These are phyloP conservation scores for Lytechinus pictus DNA, from an alignment of 35 echinoderm and acorn worm genomes.

Conservation along the genomic window DNA sequence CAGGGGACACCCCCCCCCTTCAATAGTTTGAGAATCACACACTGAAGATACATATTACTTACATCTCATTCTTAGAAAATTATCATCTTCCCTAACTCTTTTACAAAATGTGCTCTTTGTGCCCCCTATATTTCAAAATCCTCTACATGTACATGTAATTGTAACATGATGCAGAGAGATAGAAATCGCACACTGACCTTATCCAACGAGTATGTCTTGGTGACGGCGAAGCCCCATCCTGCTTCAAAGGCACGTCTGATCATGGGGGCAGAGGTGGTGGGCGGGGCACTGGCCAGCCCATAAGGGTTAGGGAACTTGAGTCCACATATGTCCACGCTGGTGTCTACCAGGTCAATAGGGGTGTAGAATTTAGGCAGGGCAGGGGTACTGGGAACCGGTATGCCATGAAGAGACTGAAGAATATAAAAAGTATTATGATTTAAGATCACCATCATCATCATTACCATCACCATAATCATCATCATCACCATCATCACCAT, in stretches of 20 bases:
- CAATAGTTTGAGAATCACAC: too few species aligned
- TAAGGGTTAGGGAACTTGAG: slow-evolving; percentile 88
- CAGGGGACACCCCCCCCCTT: too few species aligned
- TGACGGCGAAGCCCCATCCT: slow-evolving; percentile 92
- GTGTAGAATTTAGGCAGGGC: slow-evolving; percentile 87
- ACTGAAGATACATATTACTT: too few species aligned
- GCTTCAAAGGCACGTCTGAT: slow-evolving; percentile 89
- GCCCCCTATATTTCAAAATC: too few species aligned
- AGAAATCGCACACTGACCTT: slow-evolving; percentile 68
- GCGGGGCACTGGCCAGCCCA: slow-evolving; percentile 95
- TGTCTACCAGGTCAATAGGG: slow-evolving; percentile 90
- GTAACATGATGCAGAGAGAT: not conserved
- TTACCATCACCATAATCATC: too few species aligned
- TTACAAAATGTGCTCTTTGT: too few species aligned
- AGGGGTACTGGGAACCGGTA: slow-evolving; percentile 69
- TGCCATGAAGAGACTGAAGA: slow-evolving; percentile 69
- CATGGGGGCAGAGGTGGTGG: slow-evolving; percentile 94
- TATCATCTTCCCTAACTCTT: too few species aligned
- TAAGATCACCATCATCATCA: too few species aligned
- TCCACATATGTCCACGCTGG: slow-evolving; percentile 89
- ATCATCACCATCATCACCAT: too few species aligned
- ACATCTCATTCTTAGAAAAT: too few species aligned
- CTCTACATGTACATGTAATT: too few species aligned
- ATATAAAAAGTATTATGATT: not conserved
- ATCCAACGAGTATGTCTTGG: slow-evolving; percentile 92